Base-by-base conservation (phyloP, 2,888 invertebrate genomes). In the Eristalis pertinax region DNA sequence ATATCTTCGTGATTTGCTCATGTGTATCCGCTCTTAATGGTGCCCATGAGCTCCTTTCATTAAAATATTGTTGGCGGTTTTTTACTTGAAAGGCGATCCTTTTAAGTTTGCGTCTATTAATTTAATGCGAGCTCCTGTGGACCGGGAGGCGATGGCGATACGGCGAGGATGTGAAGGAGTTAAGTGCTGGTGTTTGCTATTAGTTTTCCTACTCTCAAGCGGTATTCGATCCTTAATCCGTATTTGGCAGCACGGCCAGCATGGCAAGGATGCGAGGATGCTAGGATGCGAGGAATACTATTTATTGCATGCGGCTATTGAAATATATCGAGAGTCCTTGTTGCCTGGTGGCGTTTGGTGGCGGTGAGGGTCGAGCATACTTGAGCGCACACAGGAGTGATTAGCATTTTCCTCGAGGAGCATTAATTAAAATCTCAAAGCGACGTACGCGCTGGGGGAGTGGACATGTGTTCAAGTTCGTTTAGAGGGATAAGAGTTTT, bases 51-150 rank as follows among this genome's bases (percentile, higher is more conserved):
- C 76, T 87, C 69, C 84, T 87, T 87, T 87, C 87, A 87, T 79
- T 87, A 80, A 92, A 91, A 92, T 91, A 92, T 92, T 90, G 91
- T 91, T 91, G 89, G 92, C 89, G 92, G 92, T 91, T 91, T 89
- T 89, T 89, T 89, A 89, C 90, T 91, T 92, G 92, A 91, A 89
- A 90, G 91, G 90, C 91, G 89, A 92, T 92, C 91, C 92, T 91
- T 92, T 91, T 92, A 89, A 91, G 90, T 91, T 90, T 90, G 91
- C 76, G 89, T 90, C 92, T 91, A 92, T 92, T 92, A 91, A 92
- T 92, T 91, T 90, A 90, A 89, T 89, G 89, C 86, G 73, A 87
- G 68, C 65, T 73, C 70, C 19, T 26, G 29, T 41, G 26, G 19
- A n/a, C 29, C 19, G 32, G 4, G 32, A 8, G 7, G 32, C 0